phyloP scores from a whole-genome alignment of 1,140 invertebrate genomes.

The Aradophagus sp. region DNA sequence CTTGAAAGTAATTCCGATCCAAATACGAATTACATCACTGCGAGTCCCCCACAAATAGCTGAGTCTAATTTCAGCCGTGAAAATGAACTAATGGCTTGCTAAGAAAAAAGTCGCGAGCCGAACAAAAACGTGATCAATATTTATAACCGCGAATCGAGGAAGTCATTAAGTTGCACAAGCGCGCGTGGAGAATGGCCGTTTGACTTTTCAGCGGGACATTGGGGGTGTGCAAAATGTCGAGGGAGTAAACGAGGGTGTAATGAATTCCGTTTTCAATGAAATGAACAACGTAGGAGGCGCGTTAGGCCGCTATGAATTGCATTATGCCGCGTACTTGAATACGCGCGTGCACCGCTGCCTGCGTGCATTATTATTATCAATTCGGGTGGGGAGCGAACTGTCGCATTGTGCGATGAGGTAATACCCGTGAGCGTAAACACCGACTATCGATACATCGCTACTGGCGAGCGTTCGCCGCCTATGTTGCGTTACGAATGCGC shows the following conservation, averaged over 20 bases:
- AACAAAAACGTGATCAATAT: conserved; percentile 23
- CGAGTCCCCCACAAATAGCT: no score
- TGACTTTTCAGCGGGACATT: conserved; percentile 40
- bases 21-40: no score
- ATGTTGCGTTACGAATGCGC: conserved; percentile 21
- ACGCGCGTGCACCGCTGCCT: conserved; percentile 5
- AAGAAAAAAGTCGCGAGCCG: no score
- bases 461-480: conserved; percentile 38
- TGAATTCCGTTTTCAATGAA: no score
- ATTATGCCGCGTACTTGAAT: conserved; percentile 34
- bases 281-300: conserved; percentile 37
- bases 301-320: conserved; percentile 39
- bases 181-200: no score
- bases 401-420: conserved; percentile 43
- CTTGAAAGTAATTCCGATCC: no score
- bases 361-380: conserved; percentile 20
- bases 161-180: conserved; percentile 28
- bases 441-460: conserved; percentile 35
- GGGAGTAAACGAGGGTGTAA: conserved; percentile 52
- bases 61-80: no score
- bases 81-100: no score
- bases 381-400: conserved; percentile 24
- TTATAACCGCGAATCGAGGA: conserved; percentile 22
- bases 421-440: conserved; percentile 17
- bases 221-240: conserved; percentile 42